Evolutionary conservation across 2,113 vertebrate genomes (phyloP).

Genomic region (Amia ocellicauda): DNA sequence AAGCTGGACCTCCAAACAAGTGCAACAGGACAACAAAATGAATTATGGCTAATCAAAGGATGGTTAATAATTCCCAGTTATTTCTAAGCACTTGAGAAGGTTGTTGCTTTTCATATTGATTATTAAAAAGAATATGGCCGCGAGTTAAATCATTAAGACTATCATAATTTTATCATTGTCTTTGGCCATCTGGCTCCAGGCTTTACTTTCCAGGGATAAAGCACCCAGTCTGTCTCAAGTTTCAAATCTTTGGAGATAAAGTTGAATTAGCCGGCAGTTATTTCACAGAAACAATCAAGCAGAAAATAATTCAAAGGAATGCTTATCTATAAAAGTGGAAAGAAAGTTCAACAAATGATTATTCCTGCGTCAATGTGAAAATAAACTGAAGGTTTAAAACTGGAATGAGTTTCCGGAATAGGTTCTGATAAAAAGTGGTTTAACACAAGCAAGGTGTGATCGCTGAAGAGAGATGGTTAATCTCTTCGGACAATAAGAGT

Average conservation of each 20-base stretch:
- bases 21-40: no score
- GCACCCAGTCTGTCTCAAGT: no score
- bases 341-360: conserved; percentile 67
- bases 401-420: conserved; percentile 46
- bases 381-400: conserved; percentile 52
- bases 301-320: conserved; percentile 66
- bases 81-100: no score
- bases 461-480: conserved; percentile 21
- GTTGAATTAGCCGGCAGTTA: conserved; percentile 61
- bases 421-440: conserved; percentile 56
- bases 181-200: no score
- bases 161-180: no score
- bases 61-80: no score
- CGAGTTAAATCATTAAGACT: no score
- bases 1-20: no score
- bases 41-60: no score
- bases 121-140: no score
- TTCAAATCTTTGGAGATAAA: conserved; percentile 49
- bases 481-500: conserved; percentile 32
- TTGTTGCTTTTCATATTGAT: no score
- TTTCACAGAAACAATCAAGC: conserved; percentile 64
- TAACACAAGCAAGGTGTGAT: conserved; percentile 39
- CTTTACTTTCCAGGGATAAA: no score
- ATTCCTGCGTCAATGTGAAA: conserved; percentile 60
- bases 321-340: conserved; percentile 57